phyloP scores from a whole-genome alignment of 2,113 vertebrate genomes.

The Anolis carolinensis region DNA sequence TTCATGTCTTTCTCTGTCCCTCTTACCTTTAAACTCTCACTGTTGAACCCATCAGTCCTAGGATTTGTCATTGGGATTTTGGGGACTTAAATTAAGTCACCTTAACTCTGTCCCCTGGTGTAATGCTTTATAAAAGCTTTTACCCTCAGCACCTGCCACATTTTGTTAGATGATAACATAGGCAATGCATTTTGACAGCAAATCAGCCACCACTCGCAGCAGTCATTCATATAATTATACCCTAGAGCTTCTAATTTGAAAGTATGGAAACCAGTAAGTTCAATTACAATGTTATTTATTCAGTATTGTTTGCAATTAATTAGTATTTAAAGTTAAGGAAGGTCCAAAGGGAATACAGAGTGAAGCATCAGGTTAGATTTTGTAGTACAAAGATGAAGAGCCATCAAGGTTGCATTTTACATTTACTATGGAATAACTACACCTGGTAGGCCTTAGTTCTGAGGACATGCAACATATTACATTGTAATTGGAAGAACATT shows the following conservation, averaged over 20 bases:
- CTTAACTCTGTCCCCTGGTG: neutral
- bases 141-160: conserved; percentile 24
- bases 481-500: neutral
- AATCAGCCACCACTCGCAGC: conserved; percentile 16
- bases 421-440: neutral
- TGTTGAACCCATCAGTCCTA: neutral
- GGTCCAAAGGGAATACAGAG: neutral
- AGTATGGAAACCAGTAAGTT: neutral
- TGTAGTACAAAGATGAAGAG: neutral
- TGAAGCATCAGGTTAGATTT: neutral
- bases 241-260: conserved; percentile 40
- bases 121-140: conserved; percentile 14
- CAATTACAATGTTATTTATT: conserved; percentile 35
- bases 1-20: too few species aligned
- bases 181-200: conserved; percentile 40
- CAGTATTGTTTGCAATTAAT: neutral
- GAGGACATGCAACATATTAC: neutral
- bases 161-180: conserved; percentile 30
- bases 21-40: neutral
- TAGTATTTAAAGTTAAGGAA: conserved; percentile 10
- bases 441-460: neutral
- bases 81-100: neutral
- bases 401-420: neutral
- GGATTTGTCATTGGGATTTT: neutral
- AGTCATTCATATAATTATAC: conserved; percentile 36